phyloP scores from a whole-genome alignment of 53 echinoderm and acorn worm genomes.

The Arbacia lixula region DNA sequence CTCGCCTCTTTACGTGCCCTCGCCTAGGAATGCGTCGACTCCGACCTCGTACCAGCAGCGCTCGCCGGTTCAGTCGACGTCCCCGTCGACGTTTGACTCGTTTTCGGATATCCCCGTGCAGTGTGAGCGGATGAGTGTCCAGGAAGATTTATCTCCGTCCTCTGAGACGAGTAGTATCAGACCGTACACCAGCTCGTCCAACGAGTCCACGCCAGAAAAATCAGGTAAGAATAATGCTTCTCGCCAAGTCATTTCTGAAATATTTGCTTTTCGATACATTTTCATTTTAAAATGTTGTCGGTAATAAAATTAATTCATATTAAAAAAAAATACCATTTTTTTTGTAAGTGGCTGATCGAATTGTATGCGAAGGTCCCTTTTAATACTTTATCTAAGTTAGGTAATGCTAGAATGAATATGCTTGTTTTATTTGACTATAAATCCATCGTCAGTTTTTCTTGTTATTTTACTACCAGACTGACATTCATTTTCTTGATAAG shows the following conservation, averaged over 20 bases:
- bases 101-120: conserved; percentile 32
- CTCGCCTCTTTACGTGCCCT: conserved; percentile 28
- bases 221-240: conserved; percentile 25
- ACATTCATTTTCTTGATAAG: background rate
- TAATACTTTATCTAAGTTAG: background rate
- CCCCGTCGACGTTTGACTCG: conserved; percentile 9
- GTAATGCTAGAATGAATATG: background rate
- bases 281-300: background rate
- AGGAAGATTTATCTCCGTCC: conserved; percentile 32
- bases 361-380: too few species aligned
- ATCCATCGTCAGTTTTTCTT: too few species aligned
- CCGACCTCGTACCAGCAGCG: conserved; percentile 41
- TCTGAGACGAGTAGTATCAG: conserved; percentile 29
- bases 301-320: too few species aligned
- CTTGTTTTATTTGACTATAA: too few species aligned
- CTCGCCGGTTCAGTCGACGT: conserved; percentile 14
- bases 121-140: conserved; percentile 23
- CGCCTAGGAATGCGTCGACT: conserved; percentile 20
- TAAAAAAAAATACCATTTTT: too few species aligned
- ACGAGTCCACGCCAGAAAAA: conserved; percentile 57
- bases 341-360: too few species aligned
- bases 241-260: conserved; percentile 8
- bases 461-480: background rate
- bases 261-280: background rate
- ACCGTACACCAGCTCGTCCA: conserved; percentile 43